Evolutionary conservation across 2,888 invertebrate species (phyloP), one percentile per base, ranked within the genome.

Genomic region (Ichneumoninae sp.): DNA sequence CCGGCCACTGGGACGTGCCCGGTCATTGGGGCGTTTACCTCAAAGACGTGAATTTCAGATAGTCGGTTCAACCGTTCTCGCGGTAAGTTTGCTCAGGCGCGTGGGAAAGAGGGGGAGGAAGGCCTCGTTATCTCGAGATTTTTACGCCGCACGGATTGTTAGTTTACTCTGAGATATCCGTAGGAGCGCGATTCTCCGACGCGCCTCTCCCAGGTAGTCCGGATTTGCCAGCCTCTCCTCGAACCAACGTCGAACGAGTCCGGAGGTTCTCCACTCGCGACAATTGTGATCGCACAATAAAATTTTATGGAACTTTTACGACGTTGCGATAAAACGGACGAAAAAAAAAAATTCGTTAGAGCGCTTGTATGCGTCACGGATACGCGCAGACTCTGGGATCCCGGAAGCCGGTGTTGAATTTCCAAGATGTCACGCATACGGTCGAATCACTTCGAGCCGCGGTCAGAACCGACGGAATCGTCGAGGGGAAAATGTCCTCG

Each of bases 401-500:
- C 82, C 86, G 87, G 89, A 89, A 87, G 81, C 76, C 52, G 26
- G 77, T 75, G 66, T 83, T 81, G 50, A 78, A 77, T 86, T 85
- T 87, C 83, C 54, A 16, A 68, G 40, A 26, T 54, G 52, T 52
- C 57, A 10, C 8, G 22, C 40, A 57, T 40, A 57, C 63, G 13
- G n/a, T 26, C n/a, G 60, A 75, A 50, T 75, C 74, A 30, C 60
- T 47, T 65, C 63, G 47, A 47, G 47, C 57, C 33, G 8, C 13
- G 5, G 22, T 19, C 22, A 19, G 16, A 16, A 26, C 1, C 30
- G 60, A 52, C n/a, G n/a, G 52, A 52, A 4, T 52, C 52, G 60
- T 13, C 13, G 30, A 16, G 60, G 10, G 60, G n/a, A 60, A 16
- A 30, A 30, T 60, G 5, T 30, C 30, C 30, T 57, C 57, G 68